Conservation (phyloP, 2,113 vertebrate genomes). For the Podilymbus podiceps region DNA sequence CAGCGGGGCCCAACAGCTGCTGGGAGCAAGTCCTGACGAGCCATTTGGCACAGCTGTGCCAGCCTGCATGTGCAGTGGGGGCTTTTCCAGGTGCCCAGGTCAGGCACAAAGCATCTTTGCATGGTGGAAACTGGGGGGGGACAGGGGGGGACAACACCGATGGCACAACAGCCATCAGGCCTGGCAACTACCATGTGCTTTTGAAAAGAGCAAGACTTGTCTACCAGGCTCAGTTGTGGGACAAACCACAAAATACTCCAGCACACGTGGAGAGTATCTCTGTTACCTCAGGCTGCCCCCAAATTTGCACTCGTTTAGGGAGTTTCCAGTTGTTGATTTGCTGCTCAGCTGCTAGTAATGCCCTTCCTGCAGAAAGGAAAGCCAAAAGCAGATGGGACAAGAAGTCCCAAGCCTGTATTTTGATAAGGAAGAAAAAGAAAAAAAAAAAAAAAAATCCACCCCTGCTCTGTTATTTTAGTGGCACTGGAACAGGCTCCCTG, state of each 20-base stretch:
- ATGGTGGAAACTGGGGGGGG: not conserved
- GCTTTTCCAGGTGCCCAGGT: not conserved
- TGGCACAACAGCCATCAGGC: not conserved
- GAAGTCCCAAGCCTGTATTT: not conserved
- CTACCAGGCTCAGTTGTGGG: not conserved
- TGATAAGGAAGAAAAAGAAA: not conserved
- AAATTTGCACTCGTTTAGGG: not conserved
- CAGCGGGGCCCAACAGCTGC: not conserved
- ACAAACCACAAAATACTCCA: not conserved
- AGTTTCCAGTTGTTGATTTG: not conserved
- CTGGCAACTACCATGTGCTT: not conserved
- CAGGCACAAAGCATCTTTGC: not conserved
- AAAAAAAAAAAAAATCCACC: not conserved
- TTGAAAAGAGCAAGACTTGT: not conserved
- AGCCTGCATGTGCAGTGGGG: rapidly evolving
- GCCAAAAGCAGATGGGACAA: not conserved
- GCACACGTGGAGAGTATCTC: not conserved
- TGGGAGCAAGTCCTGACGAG: rapidly evolving
- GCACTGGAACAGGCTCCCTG: not conserved
- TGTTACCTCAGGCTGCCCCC: not conserved
- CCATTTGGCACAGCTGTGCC: not conserved
- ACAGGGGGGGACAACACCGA: no score
- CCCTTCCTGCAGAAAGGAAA: not conserved
- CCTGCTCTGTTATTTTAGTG: not conserved
- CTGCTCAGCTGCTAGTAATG: not conserved